Evolutionary conservation across 2,797 vertebrate genomes (phyloP), one percentile per base, ranked within the genome.

Genomic region (Myotis planiceps): DNA sequence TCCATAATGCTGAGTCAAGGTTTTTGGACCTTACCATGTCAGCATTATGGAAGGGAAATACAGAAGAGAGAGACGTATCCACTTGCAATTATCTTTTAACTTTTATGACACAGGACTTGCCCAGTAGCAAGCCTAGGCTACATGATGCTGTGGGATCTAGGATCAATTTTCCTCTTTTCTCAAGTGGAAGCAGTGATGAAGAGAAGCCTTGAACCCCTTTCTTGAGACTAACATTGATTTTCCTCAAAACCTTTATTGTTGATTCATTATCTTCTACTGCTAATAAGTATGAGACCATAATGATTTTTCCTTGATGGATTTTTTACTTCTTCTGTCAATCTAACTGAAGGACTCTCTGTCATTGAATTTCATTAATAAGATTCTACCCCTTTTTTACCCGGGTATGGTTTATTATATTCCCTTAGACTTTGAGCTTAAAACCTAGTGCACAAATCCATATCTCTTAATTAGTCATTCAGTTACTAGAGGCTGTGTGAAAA

Each of bases 191-290:
- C 65, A 83, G 29, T 32, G 49, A 87, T 32, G 55, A 74, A 78
- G 81, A 63, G 51, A 85, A 95, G 18, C 1, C 19, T 81, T 16
- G 7, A 71, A 71, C 1, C 47, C 71, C 15, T 84, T 86, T 37
- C 69, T 42, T 45, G 10, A 85, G 32, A 84, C 12, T 55, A 84
- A 82, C 25, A 66, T 71, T 72, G 8, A 14, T 80, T 92, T 94
- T 92, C 45, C 71, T 83, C 58, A 65, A 80, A 92, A 79, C 16
- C 14, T 86, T 93, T 75, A 94, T 23, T 71, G 9, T 53, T 84
- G 2, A 60, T 51, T 32, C 27, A 72, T 60, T 90, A 37, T 83
- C 29, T 87, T 95, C 18, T 79, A 91, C 13, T 88, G 86, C 37
- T 85, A 55, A 42, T 68, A 87, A 58, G 25, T 63, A 34, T 82